Evolutionary conservation across 2,888 invertebrate species (phyloP).

Genomic region (Coleophora flavipennella): DNA sequence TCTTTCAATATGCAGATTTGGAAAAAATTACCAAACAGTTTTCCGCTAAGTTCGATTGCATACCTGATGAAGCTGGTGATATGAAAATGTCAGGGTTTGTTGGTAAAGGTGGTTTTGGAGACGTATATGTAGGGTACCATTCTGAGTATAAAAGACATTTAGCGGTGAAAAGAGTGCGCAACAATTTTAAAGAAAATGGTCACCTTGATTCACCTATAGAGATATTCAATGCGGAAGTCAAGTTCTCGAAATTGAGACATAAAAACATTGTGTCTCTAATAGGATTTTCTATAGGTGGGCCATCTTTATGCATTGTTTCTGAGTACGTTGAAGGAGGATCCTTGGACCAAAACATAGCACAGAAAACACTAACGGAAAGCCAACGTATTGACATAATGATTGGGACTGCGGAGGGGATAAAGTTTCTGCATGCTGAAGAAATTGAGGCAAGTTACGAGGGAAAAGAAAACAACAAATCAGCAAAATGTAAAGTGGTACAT

Average conservation of each 20-base stretch:
- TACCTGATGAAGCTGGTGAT: slow-evolving; percentile 13
- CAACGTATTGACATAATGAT: slow-evolving; percentile 75
- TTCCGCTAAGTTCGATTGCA: slow-evolving; percentile 39
- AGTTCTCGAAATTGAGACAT: slow-evolving; percentile 77
- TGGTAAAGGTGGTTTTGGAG: slow-evolving; percentile 81
- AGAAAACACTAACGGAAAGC: slow-evolving; percentile 61
- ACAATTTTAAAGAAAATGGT: slow-evolving; percentile 33
- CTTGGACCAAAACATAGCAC: slow-evolving; percentile 76
- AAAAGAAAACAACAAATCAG: slow-evolving; percentile 22
- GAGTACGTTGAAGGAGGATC: slow-evolving; percentile 84
- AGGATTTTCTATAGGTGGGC: slow-evolving; percentile 81
- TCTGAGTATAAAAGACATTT: slow-evolving; percentile 63
- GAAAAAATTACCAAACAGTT: slow-evolving; percentile 69
- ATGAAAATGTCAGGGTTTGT: slow-evolving; percentile 55
- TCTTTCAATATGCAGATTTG: slow-evolving; percentile 64
- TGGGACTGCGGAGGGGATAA: slow-evolving; percentile 78
- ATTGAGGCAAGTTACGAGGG: too few relatives aligned
- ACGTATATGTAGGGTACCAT: slow-evolving; percentile 70
- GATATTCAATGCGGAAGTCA: slow-evolving; percentile 77
- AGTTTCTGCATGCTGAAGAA: slow-evolving; percentile 74
- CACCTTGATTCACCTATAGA: slow-evolving; percentile 45
- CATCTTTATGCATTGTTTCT: slow-evolving; percentile 80
- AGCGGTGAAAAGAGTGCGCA: slow-evolving; percentile 72
- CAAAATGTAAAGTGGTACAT: slow-evolving; percentile 76
- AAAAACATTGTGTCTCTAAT: slow-evolving; percentile 81